Evolutionary conservation across 2,888 invertebrate species (phyloP), one percentile per base, ranked within the genome.

Genomic region (Leptopilina drosophilae): DNA sequence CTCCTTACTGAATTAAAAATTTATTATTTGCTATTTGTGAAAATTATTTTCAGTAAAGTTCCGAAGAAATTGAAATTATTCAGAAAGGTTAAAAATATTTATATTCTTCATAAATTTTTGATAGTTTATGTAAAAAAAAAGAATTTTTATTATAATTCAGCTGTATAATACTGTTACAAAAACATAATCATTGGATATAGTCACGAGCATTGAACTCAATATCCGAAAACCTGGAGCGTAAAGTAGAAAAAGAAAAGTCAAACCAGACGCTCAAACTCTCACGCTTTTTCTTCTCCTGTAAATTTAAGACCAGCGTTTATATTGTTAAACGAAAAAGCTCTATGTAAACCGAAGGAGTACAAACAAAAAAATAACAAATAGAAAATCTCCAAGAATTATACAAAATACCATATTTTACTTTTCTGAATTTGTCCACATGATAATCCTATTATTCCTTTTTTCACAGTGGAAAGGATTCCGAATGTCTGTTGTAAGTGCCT

Each of bases 191-290:
- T 49, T 67, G 5, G 12, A 20, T 1, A 46, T 1, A 46, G 49
- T 20, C 14, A 67, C 15, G 49, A 7, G 12, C 26, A 49, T 49
- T 6, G 46, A 15, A 49, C 67, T 67, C 12, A 26, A 49, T 67
- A 20, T n/a, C 14, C 26, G 26, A 26, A 69, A 69, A 5, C 9
- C 15, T 66, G 4, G 49, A 49, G 49, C 8, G n/a, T 56, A n/a
- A 69, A 69, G 69, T 69, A 33, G 33, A 69, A 69, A 69, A 56
- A 56, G 53, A 69, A 69, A 26, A n/a, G 69, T 33, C 12, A 53
- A 53, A 1, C 33, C 33, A 69, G 53, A 53, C 33, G 69, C n/a
- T 33, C n/a, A n/a, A 5, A 49, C 20, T 67, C 49, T 9, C 20
- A 56, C n/a, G 53, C 9, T 69, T 69, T 69, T 69, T 53, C 33